Evolutionary conservation across 2,888 invertebrate species (phyloP).

Genomic region (Lycophotia porphyrea): DNA sequence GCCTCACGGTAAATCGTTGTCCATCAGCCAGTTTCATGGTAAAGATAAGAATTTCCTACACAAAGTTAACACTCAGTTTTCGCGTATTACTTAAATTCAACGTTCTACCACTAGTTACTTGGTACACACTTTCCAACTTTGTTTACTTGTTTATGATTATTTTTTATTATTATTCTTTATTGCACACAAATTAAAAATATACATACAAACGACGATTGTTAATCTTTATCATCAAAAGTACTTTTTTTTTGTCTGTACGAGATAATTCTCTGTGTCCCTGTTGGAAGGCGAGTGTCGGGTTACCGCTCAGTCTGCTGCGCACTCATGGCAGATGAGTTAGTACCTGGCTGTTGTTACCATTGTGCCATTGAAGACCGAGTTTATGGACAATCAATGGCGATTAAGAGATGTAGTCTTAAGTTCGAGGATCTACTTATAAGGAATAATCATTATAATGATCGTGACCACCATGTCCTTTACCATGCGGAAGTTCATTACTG

Average conservation of each 20-base stretch:
- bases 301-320: not conserved
- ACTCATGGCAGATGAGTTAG: not conserved
- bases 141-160: no score
- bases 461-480: not conserved
- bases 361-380: not conserved
- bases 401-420: not conserved
- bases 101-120: not conserved
- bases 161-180: no score
- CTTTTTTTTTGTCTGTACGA: no score
- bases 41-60: not conserved
- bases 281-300: not conserved
- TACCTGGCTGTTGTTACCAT: not conserved
- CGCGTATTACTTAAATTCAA: not conserved
- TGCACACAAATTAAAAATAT: no score
- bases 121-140: not conserved
- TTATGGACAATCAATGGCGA: not conserved
- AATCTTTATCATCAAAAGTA: not conserved
- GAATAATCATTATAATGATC: not conserved
- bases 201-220: no score
- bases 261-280: not conserved
- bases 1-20: no score
- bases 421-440: not conserved
- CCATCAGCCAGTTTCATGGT: not conserved
- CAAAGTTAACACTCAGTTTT: not conserved
- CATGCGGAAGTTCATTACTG: not conserved